Conservation (phyloP, 2,797 vertebrate species). For the Artibeus lituratus region DNA sequence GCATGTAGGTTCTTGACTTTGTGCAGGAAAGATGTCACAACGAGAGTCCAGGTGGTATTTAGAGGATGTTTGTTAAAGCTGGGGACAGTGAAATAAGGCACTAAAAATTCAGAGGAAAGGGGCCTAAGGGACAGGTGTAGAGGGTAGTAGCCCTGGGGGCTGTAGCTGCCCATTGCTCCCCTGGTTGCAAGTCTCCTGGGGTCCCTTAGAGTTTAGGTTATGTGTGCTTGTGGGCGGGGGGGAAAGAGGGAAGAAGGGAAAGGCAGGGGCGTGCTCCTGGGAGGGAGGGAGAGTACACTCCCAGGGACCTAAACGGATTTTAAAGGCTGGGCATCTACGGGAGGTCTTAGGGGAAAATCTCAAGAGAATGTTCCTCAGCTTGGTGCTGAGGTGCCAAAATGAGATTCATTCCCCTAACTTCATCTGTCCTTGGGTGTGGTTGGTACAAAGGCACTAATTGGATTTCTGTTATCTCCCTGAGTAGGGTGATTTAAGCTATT, state of each 20-base stretch:
- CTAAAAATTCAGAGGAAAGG: neutral
- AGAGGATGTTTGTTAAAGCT: neutral
- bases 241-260: neutral
- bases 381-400: neutral
- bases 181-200: neutral
- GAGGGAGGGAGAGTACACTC: neutral
- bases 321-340: neutral
- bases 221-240: neutral
- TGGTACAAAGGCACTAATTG: neutral
- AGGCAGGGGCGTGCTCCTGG: neutral
- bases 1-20: neutral
- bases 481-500: neutral
- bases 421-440: neutral
- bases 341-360: neutral
- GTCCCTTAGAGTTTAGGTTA: neutral
- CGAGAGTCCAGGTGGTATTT: neutral
- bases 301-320: neutral
- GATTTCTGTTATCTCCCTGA: neutral
- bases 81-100: neutral
- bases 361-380: neutral
- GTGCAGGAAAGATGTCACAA: neutral
- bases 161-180: neutral
- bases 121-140: neutral
- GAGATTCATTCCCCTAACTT: neutral
- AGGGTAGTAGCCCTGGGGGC: neutral